These are phyloP conservation scores for Copidosoma aretas DNA, from an alignment of 2,888 invertebrate genomes.

Conservation along the genomic window DNA sequence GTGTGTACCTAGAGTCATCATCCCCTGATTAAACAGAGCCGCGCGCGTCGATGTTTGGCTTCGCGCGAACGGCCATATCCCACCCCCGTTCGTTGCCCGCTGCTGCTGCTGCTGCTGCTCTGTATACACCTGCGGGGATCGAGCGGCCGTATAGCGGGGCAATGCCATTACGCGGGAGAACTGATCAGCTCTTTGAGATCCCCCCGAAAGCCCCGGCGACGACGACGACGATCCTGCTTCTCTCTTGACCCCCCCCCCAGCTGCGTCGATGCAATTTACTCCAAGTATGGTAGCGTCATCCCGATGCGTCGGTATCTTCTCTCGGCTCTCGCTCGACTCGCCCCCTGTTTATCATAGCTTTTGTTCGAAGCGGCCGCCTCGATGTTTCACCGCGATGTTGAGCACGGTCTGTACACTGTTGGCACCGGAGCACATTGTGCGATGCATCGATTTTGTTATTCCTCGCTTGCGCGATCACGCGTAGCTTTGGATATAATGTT, in stretches of 20 bases:
- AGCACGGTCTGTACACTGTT: too few species aligned
- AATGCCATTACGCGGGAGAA: slow-evolving; percentile 33
- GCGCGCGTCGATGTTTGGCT: slow-evolving; percentile 42
- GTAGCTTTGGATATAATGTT: too few species aligned
- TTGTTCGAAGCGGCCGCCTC: too few species aligned
- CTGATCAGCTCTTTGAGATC: slow-evolving; percentile 32
- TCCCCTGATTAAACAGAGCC: slow-evolving; percentile 45
- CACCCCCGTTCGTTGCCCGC: not conserved
- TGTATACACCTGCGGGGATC: not conserved
- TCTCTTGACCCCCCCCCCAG: not conserved
- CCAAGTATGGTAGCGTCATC: too few species aligned
- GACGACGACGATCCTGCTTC: not conserved
- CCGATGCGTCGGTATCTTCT: too few species aligned
- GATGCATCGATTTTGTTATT: too few species aligned
- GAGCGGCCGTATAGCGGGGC: slow-evolving; percentile 5
- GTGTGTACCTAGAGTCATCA: slow-evolving; percentile 41
- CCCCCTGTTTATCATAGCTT: too few species aligned
- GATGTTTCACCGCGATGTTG: too few species aligned
- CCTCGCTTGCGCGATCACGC: too few species aligned
- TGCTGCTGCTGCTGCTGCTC: not conserved
- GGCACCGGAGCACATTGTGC: too few species aligned
- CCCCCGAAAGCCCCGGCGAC: slow-evolving; percentile 18
- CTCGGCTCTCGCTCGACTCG: too few species aligned
- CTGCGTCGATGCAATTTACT: not conserved
- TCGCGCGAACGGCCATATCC: slow-evolving; percentile 38